Evolutionary conservation across 2,797 vertebrate genomes (phyloP), one percentile per base, ranked within the genome.

Genomic region (Coreius guichenoti): DNA sequence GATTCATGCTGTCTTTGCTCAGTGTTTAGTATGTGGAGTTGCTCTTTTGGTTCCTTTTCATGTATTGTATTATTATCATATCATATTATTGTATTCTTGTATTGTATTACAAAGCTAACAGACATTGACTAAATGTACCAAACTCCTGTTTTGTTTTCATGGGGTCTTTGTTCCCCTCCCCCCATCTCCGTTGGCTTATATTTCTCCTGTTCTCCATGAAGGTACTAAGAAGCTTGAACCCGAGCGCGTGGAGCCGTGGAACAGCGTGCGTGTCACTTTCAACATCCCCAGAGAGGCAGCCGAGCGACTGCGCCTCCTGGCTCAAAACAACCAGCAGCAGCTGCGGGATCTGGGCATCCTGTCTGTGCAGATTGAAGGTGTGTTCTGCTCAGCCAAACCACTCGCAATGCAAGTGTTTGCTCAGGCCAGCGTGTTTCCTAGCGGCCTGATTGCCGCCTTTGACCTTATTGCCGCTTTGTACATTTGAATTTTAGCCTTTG

Each of bases 231-330:
- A 93, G 87, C 92, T 99, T 82, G 95, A 95, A 70, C 94, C 97
- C 70, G 95, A 96, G 91, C 95, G 94, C 39, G 96, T 99, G 63
- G 98, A 99, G 90, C 98, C 98, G 0, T 99, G 98, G 98, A 99
- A 99, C 94, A 99, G 98, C 0, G 98, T 99, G 68, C 96, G 98
- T 0, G 98, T 99, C 86, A 99, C 98, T 51, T 99, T 99, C 91
- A 99, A 97, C 91, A 99, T 99, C 92, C 98, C 98, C 87, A 94
- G 98, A n/a, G 98, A 99, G 90, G 98, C 98, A 13, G 98, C 98
- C 0, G 98, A 99, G 88, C 95, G 98, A 14, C 95, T 99, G 86
- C 94, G 98, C 7, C 93, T 98, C 86, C 93, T 99, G 91, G 98
- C 98, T 68, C 98, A 99, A 93, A 98, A 95, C 93, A 99, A 99